Base-by-base conservation (phyloP, 2,888 invertebrate species). In the Lasioglossum leucozonium region DNA sequence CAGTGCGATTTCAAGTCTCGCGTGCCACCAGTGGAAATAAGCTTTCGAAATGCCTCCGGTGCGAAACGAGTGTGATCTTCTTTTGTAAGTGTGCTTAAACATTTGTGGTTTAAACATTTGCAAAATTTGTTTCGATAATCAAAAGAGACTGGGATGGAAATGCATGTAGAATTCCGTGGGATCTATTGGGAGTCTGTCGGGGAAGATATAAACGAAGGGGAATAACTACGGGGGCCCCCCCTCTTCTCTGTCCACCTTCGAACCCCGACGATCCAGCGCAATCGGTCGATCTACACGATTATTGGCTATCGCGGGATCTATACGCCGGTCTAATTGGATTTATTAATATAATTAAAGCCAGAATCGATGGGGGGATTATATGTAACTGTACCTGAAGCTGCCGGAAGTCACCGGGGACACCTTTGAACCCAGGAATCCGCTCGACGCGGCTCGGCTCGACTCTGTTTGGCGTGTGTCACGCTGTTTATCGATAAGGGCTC, bases 121-220 rank as follows among this genome's bases (percentile, higher is more conserved):
- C 51, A 8, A 22, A 8, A 51, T 8, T 51, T 51, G 8, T 51
- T 22, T 51, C 2, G 8, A 8, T 51, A 18, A 51, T 22, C 22
- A 8, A 22, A 51, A 51, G 22, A 11, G 11, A 42, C 11, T 2
- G 3, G 37, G 18, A 18, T 47, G 3, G 22, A 2, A 10, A 51
- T 51, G 18, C 51, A 51, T 10, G 51, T 78, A 87, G 81, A 90
- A 83, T 90, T 87, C 76, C 55, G 77, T 85, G 71, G 71, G 85
- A 88, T 88, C 77, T 82, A 84, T 84, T 44, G 34, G 62, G n/a
- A 75, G 44, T 67, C 55, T 69, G 51, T 83, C 58, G 22, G 34
- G 22, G 22, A 77, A 74, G 79, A 65, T 72, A 75, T 62, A 72
- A 81, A 73, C 51, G 80, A 42, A 77, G 55, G 77, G 55, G 42